Conservation (phyloP, 2,113 vertebrate species). For the Saimiri boliviensis region DNA sequence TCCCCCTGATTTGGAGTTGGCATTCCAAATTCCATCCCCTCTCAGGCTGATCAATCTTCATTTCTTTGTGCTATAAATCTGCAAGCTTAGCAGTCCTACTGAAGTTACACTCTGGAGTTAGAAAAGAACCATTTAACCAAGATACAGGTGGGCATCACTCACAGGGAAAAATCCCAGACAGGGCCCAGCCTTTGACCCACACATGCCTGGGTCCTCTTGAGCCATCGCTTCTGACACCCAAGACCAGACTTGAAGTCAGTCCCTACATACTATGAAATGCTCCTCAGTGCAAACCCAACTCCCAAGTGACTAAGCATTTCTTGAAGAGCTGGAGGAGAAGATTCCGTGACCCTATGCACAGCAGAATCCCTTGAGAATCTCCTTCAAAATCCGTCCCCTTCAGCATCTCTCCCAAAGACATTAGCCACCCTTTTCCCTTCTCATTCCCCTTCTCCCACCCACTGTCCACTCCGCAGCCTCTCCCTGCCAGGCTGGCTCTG, state of each 20-base stretch:
- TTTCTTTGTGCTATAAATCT: not conserved
- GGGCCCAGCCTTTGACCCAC: not conserved
- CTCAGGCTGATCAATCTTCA: not conserved
- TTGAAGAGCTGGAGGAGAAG: not conserved
- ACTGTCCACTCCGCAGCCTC: not conserved
- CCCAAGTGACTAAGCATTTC: not conserved
- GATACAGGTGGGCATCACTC: not conserved
- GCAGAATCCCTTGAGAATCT: not conserved
- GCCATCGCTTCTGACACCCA: not conserved
- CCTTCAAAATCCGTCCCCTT: not conserved
- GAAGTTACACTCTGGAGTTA: not conserved
- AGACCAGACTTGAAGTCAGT: not conserved
- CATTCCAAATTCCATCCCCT: not conserved
- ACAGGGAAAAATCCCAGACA: not conserved
- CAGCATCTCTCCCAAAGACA: not conserved
- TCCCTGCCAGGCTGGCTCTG: conserved; percentile 24
- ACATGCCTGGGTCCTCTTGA: not conserved
- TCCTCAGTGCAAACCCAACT: not conserved
- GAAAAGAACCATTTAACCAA: not conserved
- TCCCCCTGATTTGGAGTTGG: not conserved
- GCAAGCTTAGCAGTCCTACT: not conserved
- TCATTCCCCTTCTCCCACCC: not conserved
- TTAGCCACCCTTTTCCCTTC: not conserved
- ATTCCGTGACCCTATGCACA: rapidly evolving
- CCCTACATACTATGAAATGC: not conserved